Evolutionary conservation across 2,113 vertebrate genomes (phyloP).

Genomic region (Halichoeres trimaculatus): DNA sequence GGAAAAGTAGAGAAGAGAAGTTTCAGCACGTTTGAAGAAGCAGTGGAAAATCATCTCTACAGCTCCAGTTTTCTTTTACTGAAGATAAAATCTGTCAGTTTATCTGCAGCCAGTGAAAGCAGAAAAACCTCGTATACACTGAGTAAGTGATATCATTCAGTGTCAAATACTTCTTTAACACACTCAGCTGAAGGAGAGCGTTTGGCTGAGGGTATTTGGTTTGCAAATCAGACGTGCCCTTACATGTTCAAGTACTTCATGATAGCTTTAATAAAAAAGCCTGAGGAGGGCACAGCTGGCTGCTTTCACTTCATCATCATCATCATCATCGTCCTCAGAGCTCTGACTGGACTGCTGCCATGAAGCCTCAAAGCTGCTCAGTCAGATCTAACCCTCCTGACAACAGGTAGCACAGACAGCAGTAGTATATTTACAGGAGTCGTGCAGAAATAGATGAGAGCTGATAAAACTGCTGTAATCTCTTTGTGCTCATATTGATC

Average conservation of each 20-base stretch:
- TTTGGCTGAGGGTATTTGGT: slow-evolving; percentile 53
- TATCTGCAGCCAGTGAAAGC: slow-evolving; percentile 9
- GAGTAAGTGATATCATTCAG: slow-evolving; percentile 23
- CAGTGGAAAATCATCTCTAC: background rate
- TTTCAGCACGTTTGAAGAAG: background rate
- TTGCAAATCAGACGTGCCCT: slow-evolving; percentile 68
- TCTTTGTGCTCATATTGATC: slow-evolving; percentile 58
- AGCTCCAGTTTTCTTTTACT: background rate
- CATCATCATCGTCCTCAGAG: background rate
- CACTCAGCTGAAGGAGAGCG: slow-evolving; percentile 26
- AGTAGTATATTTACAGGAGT: slow-evolving; percentile 34
- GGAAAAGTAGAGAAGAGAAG: background rate
- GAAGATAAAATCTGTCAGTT: background rate
- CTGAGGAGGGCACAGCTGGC: slow-evolving; percentile 26
- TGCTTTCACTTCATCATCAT: slow-evolving; percentile 37
- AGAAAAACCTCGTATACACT: background rate
- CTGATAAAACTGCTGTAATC: slow-evolving; percentile 56
- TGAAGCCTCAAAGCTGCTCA: background rate
- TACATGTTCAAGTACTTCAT: slow-evolving; percentile 64
- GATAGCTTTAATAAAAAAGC: slow-evolving; percentile 45
- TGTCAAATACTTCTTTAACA: slow-evolving; percentile 47
- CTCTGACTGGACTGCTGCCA: slow-evolving; percentile 42
- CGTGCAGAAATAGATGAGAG: slow-evolving; percentile 44
- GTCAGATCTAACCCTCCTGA: slow-evolving; percentile 3
- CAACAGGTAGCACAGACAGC: slow-evolving; percentile 37